Evolutionary conservation across 1,140 invertebrate species (phyloP).

Genomic region (Orchesella cincta): DNA sequence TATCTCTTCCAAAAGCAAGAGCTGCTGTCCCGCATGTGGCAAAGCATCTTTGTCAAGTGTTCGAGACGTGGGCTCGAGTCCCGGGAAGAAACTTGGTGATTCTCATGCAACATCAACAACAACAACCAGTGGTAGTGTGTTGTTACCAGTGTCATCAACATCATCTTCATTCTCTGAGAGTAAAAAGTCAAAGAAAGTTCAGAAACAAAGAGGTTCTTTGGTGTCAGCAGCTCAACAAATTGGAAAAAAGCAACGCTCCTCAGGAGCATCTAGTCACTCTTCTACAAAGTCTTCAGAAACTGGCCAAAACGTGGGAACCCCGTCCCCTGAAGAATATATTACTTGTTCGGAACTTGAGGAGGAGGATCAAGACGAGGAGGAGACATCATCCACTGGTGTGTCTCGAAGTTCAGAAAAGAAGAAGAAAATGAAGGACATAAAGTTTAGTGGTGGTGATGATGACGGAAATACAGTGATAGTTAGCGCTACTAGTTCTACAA

Average conservation of each 20-base stretch:
- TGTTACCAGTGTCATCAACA: too few relatives aligned
- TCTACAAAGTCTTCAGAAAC: slow-evolving; percentile 11
- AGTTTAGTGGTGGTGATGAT: too few relatives aligned
- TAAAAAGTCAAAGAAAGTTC: neutral
- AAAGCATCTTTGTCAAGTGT: neutral
- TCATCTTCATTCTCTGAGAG: too few relatives aligned
- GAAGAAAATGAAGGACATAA: neutral
- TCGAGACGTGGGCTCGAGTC: neutral
- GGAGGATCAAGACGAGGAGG: neutral
- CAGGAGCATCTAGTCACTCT: neutral
- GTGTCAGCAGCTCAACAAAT: neutral
- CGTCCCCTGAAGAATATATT: too few relatives aligned
- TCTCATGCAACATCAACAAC: too few relatives aligned
- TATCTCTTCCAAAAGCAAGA: neutral
- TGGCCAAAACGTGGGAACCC: neutral
- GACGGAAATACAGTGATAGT: slow-evolving; percentile 5
- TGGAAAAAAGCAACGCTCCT: neutral
- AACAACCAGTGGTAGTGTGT: too few relatives aligned
- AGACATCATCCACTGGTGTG: too few relatives aligned
- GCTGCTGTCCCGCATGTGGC: neutral
- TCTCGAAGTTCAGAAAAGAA: neutral
- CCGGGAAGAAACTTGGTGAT: too few relatives aligned
- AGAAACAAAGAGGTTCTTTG: too few relatives aligned
- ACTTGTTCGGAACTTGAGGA: neutral
- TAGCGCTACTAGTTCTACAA: neutral